A percentile compares a stretch with the other conserved stretches of the same genome.
phyloP scores from a whole-genome alignment of 2,797 vertebrate species.

The Enteromius viviparus region DNA sequence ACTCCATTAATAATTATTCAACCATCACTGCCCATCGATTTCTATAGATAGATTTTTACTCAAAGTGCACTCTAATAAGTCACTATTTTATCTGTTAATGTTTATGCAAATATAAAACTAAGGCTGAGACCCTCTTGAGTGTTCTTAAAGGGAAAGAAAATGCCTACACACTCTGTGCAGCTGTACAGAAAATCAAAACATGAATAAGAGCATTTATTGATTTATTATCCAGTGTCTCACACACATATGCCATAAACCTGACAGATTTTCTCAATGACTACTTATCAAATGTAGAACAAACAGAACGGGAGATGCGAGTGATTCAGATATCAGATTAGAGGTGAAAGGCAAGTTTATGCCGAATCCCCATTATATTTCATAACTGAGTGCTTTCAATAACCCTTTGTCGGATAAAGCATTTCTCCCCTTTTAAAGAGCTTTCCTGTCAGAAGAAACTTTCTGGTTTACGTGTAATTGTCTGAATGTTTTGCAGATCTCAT shows the following conservation, averaged over 20 bases:
- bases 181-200: constrained; percentile 26
- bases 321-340: constrained; percentile 51
- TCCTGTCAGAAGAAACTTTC: neutral
- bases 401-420: neutral
- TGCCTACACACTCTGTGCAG: neutral
- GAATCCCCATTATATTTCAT: constrained; percentile 32
- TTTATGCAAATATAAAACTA: constrained; percentile 54
- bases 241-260: constrained; percentile 23
- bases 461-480: neutral
- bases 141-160: neutral
- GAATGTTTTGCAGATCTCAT: neutral
- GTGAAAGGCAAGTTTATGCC: constrained; percentile 43
- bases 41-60: constrained; percentile 40
- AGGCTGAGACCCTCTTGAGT: constrained; percentile 39
- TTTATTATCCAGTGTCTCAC: constrained; percentile 31
- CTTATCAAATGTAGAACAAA: constrained; percentile 41
- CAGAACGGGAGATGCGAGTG: constrained; percentile 37
- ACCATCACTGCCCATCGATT: constrained; percentile 43
- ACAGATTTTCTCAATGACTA: constrained; percentile 9
- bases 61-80: constrained; percentile 60
- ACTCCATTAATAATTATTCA: constrained; percentile 58
- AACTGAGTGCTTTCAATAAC: neutral
- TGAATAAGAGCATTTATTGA: constrained; percentile 31
- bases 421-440: neutral
- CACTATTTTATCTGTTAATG: constrained; percentile 55